A percentile compares a stretch with the other conserved stretches of the same genome.
Conservation (phyloP, 2,113 vertebrate genomes). For the Archilochus colubris region DNA sequence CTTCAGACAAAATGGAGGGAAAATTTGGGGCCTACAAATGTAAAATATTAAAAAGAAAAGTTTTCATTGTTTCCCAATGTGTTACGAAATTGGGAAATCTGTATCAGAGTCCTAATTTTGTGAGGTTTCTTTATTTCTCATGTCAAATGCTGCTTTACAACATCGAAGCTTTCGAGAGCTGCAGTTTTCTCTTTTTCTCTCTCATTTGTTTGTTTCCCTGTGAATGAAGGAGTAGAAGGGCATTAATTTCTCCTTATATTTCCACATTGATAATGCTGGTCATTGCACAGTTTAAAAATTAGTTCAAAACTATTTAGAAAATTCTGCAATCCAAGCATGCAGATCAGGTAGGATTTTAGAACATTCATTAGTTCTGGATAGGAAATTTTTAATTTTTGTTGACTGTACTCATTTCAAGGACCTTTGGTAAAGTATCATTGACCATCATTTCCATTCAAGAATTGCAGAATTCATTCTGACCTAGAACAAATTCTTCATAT, state of each 20-base stretch:
- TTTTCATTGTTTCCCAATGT: accelerated
- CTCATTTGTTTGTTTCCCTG: neutral
- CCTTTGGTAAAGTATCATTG: neutral
- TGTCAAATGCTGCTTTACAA: neutral
- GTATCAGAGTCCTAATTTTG: neutral
- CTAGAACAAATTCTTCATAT: neutral
- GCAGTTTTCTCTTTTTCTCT: neutral
- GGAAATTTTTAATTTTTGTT: neutral
- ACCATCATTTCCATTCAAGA: neutral
- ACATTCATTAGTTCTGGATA: neutral
- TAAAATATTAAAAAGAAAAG: neutral
- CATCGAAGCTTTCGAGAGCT: neutral
- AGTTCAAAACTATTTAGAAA: neutral
- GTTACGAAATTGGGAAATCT: neutral
- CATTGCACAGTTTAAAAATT: neutral
- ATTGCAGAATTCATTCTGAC: neutral
- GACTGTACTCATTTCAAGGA: neutral
- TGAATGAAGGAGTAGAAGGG: neutral
- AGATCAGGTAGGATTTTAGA: neutral
- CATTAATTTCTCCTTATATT: neutral
- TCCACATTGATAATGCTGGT: neutral
- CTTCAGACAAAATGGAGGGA: neutral
- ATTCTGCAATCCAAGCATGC: neutral
- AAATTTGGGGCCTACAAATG: neutral
- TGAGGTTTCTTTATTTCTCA: neutral